phyloP scores from a whole-genome alignment of 2,888 invertebrate genomes.

The Falcaria lacertinaria region DNA sequence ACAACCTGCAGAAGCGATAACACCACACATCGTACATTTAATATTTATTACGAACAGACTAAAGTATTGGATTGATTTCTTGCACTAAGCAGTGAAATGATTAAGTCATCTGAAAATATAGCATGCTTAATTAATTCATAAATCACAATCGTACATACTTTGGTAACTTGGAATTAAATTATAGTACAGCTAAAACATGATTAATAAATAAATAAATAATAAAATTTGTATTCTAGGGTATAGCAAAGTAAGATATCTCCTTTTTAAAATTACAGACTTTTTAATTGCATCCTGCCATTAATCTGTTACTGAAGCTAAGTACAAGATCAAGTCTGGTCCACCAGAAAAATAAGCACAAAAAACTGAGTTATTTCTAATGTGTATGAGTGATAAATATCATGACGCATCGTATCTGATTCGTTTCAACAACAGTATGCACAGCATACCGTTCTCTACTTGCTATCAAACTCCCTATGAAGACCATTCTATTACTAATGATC shows the following conservation, averaged over 20 bases:
- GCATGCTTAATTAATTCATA: slow-evolving; percentile 16
- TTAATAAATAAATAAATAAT: slow-evolving; percentile 35
- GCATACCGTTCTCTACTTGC: slow-evolving; percentile 29
- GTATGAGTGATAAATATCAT: slow-evolving; percentile 21
- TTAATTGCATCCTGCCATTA: slow-evolving; percentile 15
- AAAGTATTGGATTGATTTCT: slow-evolving; percentile 3
- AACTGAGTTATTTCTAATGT: slow-evolving; percentile 21
- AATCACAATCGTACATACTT: slow-evolving; percentile 51
- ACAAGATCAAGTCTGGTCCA: slow-evolving; percentile 12
- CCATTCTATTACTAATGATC: background rate
- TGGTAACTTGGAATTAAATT: slow-evolving; percentile 69
- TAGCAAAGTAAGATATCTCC: slow-evolving; percentile 27
- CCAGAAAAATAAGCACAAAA: too few relatives aligned
- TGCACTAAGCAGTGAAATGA: slow-evolving; percentile 3
- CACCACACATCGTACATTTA: background rate
- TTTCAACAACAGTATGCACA: slow-evolving; percentile 41
- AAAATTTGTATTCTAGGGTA: slow-evolving; percentile 23
- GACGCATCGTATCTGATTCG: slow-evolving; percentile 17
- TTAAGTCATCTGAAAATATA: slow-evolving; percentile 8
- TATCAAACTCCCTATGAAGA: slow-evolving; percentile 19
- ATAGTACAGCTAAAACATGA: slow-evolving; percentile 44
- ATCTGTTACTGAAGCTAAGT: slow-evolving; percentile 25
- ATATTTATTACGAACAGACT: background rate
- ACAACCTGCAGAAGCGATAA: background rate
- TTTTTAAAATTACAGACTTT: slow-evolving; percentile 16